phyloP scores from a whole-genome alignment of 2,888 invertebrate genomes.

The Automeris io region DNA sequence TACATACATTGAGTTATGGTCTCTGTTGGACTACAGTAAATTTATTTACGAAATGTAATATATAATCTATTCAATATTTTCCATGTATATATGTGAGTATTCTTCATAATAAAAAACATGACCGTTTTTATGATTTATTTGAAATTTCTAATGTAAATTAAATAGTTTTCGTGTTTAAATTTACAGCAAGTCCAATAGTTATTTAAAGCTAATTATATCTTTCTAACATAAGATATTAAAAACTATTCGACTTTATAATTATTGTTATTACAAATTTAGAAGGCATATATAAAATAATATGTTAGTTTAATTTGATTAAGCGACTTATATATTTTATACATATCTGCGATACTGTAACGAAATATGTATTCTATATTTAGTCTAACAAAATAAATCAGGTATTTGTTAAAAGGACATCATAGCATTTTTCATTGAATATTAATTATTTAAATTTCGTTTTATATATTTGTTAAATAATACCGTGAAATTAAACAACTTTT shows the following conservation, averaged over 20 bases:
- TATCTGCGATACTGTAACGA: background rate
- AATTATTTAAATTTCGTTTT: background rate
- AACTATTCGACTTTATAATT: background rate
- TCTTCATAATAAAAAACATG: too few species aligned
- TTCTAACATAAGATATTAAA: too few species aligned
- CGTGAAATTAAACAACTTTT: constrained; percentile 17
- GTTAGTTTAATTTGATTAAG: background rate
- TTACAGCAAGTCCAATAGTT: background rate
- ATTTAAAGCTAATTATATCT: too few species aligned
- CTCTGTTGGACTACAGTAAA: too few species aligned
- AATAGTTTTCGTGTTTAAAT: background rate
- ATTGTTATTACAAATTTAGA: background rate
- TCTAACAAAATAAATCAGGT: background rate
- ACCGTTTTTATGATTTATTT: too few species aligned
- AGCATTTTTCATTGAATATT: background rate
- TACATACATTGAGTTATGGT: constrained; percentile 4
- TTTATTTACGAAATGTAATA: too few species aligned
- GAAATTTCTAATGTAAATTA: background rate
- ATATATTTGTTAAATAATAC: background rate
- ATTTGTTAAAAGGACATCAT: background rate
- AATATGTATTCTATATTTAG: background rate
- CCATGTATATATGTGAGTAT: too few species aligned
- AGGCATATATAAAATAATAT: background rate
- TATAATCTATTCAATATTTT: too few species aligned
- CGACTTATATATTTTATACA: background rate